phyloP scores from a whole-genome alignment of 2,888 invertebrate genomes.

The Eristalis pertinax region DNA sequence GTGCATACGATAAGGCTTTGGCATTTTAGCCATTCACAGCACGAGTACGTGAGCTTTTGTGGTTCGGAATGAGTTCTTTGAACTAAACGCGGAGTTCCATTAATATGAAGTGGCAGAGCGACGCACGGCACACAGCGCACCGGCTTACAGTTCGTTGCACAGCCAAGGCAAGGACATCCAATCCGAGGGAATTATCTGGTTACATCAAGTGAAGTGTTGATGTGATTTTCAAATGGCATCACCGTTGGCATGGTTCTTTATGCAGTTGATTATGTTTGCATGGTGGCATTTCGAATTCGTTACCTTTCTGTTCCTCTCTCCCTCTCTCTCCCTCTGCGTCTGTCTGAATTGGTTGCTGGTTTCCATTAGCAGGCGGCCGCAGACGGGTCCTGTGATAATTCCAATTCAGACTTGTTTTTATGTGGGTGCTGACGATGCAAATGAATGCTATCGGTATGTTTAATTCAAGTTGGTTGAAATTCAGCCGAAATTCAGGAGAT shows the following conservation, averaged over 20 bases:
- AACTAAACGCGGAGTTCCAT: slow-evolving; percentile 15
- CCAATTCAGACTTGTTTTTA: no score
- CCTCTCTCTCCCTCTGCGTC: not conserved
- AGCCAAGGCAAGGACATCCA: slow-evolving; percentile 15
- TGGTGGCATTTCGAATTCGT: not conserved
- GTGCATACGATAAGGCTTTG: slow-evolving; percentile 4
- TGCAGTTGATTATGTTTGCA: slow-evolving; percentile 28
- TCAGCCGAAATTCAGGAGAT: no score
- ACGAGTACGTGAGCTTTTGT: slow-evolving; percentile 10
- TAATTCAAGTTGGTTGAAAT: no score
- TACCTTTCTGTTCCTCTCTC: no score
- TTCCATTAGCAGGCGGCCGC: not conserved
- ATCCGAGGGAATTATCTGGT: slow-evolving; percentile 44
- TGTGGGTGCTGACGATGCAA: no score
- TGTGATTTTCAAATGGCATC: slow-evolving; percentile 10
- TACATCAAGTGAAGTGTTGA: slow-evolving; percentile 19
- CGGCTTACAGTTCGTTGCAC: not conserved
- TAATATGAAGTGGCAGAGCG: not conserved
- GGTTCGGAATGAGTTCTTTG: slow-evolving; percentile 39
- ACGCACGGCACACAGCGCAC: not conserved
- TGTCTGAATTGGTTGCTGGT: not conserved
- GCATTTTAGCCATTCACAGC: slow-evolving; percentile 22
- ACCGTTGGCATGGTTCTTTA: not conserved
- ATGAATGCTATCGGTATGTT: no score
- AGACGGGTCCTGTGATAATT: not conserved